These are phyloP conservation scores for Helicoverpa assulta DNA, from an alignment of 2,888 invertebrate genomes.

Conservation along the genomic window DNA sequence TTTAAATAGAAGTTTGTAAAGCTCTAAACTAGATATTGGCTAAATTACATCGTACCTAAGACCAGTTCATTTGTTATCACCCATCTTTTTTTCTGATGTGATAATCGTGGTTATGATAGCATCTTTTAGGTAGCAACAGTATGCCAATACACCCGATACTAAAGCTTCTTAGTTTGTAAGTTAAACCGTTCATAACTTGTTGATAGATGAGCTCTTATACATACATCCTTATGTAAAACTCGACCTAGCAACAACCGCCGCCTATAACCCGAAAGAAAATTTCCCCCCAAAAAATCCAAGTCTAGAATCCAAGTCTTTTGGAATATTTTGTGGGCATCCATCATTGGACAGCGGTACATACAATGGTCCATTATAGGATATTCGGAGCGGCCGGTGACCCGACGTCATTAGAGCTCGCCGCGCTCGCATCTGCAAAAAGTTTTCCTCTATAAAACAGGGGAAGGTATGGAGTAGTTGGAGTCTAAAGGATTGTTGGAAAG, in stretches of 20 bases:
- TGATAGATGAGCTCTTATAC: neutral
- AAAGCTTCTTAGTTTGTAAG: no score
- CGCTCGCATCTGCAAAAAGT: conserved; percentile 73
- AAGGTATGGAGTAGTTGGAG: conserved; percentile 56
- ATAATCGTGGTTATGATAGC: no score
- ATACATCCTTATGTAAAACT: no score
- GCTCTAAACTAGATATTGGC: no score
- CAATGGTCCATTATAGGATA: conserved; percentile 72
- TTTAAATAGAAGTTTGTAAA: no score
- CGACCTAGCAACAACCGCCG: neutral
- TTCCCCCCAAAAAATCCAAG: conserved; percentile 2
- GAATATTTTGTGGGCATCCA: conserved; percentile 57
- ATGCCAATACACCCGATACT: no score
- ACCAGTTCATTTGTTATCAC: no score
- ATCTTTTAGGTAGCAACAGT: no score
- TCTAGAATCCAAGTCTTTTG: conserved; percentile 30
- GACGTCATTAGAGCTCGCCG: conserved; percentile 72
- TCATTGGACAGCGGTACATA: conserved; percentile 57
- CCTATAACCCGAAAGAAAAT: neutral
- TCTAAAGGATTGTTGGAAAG: neutral
- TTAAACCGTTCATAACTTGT: neutral
- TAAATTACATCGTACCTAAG: no score
- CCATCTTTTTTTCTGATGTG: no score
- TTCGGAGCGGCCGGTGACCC: conserved; percentile 70
- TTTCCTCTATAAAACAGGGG: conserved; percentile 67